These are phyloP conservation scores for Psilopogon haemacephalus DNA, from an alignment of 2,113 vertebrate genomes.

Conservation along the genomic window DNA sequence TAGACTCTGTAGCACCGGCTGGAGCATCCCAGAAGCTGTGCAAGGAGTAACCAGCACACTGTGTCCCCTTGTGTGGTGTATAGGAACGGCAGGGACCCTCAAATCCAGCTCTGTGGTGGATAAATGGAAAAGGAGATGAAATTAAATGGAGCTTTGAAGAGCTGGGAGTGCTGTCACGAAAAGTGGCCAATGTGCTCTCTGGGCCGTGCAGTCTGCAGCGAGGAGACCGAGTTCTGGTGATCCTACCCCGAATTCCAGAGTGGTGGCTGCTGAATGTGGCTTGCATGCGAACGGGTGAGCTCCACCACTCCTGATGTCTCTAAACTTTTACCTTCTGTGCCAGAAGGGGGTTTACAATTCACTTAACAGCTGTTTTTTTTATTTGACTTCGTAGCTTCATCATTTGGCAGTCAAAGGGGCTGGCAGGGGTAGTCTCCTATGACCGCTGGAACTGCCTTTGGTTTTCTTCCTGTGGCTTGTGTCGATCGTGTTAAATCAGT, in stretches of 20 bases:
- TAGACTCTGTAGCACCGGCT: background rate
- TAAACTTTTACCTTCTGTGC: background rate
- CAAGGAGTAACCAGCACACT: background rate
- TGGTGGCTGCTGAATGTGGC: slow-evolving; percentile 84
- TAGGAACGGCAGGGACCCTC: slow-evolving; percentile 42
- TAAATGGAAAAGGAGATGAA: slow-evolving; percentile 69
- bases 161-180: slow-evolving; percentile 73
- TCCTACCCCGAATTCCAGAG: slow-evolving; percentile 78
- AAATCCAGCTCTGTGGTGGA: slow-evolving; percentile 83
- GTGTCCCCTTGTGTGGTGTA: background rate
- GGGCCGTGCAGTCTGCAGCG: slow-evolving; percentile 68
- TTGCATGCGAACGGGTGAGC: slow-evolving; percentile 77
- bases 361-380: background rate
- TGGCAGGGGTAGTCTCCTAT: background rate
- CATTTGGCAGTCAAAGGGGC: background rate
- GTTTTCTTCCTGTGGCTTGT: background rate
- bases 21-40: background rate
- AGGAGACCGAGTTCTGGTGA: slow-evolving; percentile 75
- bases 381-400: background rate
- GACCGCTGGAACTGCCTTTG: background rate
- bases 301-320: background rate
- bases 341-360: background rate
- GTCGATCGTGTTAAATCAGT: background rate
- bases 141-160: slow-evolving; percentile 80
- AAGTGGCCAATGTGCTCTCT: slow-evolving; percentile 74